Conservation (phyloP, 30 jellyfish, hydroid and myxozoan genomes). For the Chrysaora quinquecirrha region DNA sequence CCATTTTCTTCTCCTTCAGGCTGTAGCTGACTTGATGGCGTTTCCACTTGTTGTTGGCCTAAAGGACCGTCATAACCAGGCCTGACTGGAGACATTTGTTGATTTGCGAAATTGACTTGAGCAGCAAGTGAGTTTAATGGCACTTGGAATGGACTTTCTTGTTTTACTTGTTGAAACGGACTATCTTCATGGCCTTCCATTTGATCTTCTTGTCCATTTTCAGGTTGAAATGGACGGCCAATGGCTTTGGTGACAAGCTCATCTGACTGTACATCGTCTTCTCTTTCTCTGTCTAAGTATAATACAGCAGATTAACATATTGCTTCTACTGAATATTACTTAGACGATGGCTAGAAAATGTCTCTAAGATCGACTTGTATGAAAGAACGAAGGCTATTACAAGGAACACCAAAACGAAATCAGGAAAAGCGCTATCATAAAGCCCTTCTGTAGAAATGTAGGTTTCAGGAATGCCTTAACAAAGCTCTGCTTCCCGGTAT, state of each 20-base stretch:
- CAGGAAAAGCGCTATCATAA: too few species aligned
- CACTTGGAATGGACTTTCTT: slow-evolving; percentile 62
- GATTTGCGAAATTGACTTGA: slow-evolving; percentile 56
- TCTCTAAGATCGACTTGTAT: too few species aligned
- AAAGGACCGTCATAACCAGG: slow-evolving; percentile 53
- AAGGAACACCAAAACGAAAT: too few species aligned
- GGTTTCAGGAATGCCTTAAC: too few species aligned
- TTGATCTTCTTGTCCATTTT: slow-evolving; percentile 8
- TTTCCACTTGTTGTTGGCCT: slow-evolving; percentile 52
- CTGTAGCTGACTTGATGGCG: slow-evolving; percentile 20
- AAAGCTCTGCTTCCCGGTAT: too few species aligned
- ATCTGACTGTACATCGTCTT: slow-evolving; percentile 47
- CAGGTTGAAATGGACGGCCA: slow-evolving; percentile 74
- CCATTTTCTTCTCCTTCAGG: slow-evolving; percentile 37
- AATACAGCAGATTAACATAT: too few species aligned
- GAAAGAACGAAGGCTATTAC: too few species aligned
- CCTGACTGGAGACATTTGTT: slow-evolving; percentile 57
- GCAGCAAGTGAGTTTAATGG: slow-evolving; percentile 49
- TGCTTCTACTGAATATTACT: too few species aligned
- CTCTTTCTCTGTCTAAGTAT: not conserved
- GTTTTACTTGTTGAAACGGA: slow-evolving; percentile 57
- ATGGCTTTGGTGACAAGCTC: slow-evolving; percentile 60
- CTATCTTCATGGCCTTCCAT: slow-evolving; percentile 72
- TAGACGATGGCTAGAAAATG: too few species aligned
- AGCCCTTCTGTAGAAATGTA: too few species aligned